Base-by-base conservation (phyloP, 2,888 invertebrate species). In the Marasmarcha lunaedactyla region DNA sequence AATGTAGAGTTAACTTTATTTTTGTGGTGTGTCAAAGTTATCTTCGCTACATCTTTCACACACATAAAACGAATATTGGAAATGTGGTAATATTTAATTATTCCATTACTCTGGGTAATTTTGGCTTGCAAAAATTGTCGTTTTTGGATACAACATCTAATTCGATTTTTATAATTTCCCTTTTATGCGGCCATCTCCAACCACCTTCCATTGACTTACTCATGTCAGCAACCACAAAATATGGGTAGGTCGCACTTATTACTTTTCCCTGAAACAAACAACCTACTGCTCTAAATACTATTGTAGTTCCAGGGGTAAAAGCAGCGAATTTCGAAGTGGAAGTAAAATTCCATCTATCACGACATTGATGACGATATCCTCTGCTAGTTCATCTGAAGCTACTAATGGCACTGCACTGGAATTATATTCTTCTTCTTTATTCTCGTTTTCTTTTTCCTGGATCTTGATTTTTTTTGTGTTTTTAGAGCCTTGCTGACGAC, bases 261-360 rank as follows among this genome's bases (percentile, higher is more conserved):
- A 40, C 38, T 40, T 42, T 42, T 15, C 40, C 40, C 27, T 39
- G 39, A 35, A 42, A 40, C 40, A 42, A 34, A 35, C 35, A 39
- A 15, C 39, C 42, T 42, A 39, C 42, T 34, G 33, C 30, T 40
- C 37, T 42, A 37, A 42, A 42, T 40, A 40, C 27, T 14, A 42
- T 35, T 35, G 36, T 36, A 37, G 40, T 40, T 37, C 25, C 33
- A 33, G 33, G 34, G 15, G 33, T 26, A 13, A 39, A 34, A 34
- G 34, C 38, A 25, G 34, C 38, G 15, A 34, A 33, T 34, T 39
- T 39, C 15, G 20, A 11, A 34, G 15, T 13, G 33, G 34, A 15
- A 20, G 34, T 13, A 34, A 33, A 12, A 34, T 25, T 34, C 15
- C 15, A 34, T 12, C 11, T 20, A 39, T 12, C 14, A 11, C 34